Base-by-base conservation (phyloP, 2,797 vertebrate species). In the Neosilurus hyrtlii region DNA sequence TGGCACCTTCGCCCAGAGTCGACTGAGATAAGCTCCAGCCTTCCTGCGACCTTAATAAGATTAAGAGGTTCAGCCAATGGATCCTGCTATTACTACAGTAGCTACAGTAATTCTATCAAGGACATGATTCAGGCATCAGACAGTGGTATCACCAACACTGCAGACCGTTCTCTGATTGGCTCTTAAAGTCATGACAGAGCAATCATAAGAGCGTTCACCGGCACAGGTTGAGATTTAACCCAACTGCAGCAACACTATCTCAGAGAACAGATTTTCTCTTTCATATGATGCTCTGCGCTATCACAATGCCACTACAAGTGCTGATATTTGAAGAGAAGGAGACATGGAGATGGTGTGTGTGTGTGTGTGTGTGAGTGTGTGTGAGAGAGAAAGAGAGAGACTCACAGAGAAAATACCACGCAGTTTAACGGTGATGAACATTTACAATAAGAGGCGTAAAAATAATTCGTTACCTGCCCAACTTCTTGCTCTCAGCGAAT, bases 331-430 rank as follows among this genome's bases (percentile, higher is more conserved):
- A 20, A 22, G 18, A 68, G 35, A 68, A 22, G 4, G 66, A 43
- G 9, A 68, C 65, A 67, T 35, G 7, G 20, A 43, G 35, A 43
- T 10, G 3, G 66, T 37, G 51, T 8, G 35, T n/a, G 35, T n/a
- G n/a, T n/a, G n/a, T n/a, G n/a, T n/a, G n/a, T n/a, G n/a, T n/a
- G n/a, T n/a, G n/a, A n/a, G n/a, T n/a, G n/a, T n/a, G 72, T 52
- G 78, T 68, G 22, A 20, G 30, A 77, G 73, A 82, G 66, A 83
- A 56, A 68, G 54, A 54, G 76, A 78, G 57, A 83, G 52, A 61
- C 49, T 66, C 20, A 22, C 67, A 43, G 67, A 70, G 18, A 8
- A 67, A 67, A 9, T 37, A 37, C 35, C 20, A 35, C 37, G 65
- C 26, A 30, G 65, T 35, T 67, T 24, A 30, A 30, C 62, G 6